A percentile compares a stretch with the other conserved stretches of the same genome.
Conservation (phyloP, 1,140 invertebrate genomes). For the Drosophila arawakana region DNA sequence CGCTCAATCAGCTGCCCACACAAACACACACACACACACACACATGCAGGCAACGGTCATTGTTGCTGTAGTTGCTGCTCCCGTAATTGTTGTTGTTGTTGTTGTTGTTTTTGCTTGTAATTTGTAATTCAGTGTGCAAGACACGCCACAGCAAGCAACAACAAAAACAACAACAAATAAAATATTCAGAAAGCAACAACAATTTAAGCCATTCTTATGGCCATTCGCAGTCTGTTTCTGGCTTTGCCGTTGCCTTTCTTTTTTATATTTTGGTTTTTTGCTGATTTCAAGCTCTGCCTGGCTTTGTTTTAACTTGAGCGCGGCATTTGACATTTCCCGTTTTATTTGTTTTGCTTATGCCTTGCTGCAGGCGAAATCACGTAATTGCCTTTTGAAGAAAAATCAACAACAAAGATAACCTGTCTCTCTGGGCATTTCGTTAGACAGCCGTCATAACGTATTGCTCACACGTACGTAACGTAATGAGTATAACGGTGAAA, state of each 20-base stretch:
- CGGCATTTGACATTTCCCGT: slow-evolving; percentile 60
- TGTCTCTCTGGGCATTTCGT: slow-evolving; percentile 8
- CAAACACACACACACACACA: slow-evolving; percentile 23
- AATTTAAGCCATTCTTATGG: slow-evolving; percentile 49
- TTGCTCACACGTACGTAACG: slow-evolving; percentile 26
- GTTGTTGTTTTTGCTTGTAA: slow-evolving; percentile 7
- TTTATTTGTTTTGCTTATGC: slow-evolving; percentile 7
- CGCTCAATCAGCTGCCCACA: neutral
- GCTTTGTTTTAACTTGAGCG: slow-evolving; percentile 9
- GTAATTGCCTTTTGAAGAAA: slow-evolving; percentile 36
- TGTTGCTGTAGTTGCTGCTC: slow-evolving; percentile 23
- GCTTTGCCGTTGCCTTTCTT: slow-evolving; percentile 17
- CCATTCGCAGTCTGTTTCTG: neutral
- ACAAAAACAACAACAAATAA: slow-evolving; percentile 1
- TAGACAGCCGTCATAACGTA: slow-evolving; percentile 18
- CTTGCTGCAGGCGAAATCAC: slow-evolving; percentile 42
- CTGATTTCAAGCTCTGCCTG: slow-evolving; percentile 18
- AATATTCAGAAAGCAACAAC: slow-evolving; percentile 16
- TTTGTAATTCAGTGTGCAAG: slow-evolving; percentile 58
- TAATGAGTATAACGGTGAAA: slow-evolving; percentile 10
- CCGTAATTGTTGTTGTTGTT: neutral
- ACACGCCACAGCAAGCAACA: slow-evolving; percentile 33
- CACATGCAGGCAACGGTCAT: slow-evolving; percentile 38
- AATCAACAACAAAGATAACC: neutral
- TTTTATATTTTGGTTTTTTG: slow-evolving; percentile 25